Conservation (phyloP, 2,888 invertebrate species). For the Meteorus cinctellus region DNA sequence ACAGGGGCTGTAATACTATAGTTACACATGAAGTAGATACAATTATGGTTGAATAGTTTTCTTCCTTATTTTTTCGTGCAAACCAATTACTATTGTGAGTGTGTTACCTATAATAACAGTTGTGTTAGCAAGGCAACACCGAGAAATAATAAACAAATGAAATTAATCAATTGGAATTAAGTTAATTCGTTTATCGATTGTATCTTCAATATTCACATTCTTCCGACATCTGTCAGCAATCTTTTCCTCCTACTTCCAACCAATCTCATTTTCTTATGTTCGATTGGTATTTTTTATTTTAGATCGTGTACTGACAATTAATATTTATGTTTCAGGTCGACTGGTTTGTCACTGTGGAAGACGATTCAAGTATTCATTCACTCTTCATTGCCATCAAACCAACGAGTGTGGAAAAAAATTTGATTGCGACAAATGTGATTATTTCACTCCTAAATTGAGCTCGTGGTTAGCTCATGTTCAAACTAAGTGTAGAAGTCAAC, state of each 20-base stretch:
- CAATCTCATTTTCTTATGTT: conserved; percentile 11
- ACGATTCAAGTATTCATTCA: conserved; percentile 57
- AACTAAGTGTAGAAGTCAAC: conserved; percentile 15
- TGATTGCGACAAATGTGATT: conserved; percentile 53
- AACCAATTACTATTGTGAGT: conserved; percentile 58
- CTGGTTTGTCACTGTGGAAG: conserved; percentile 55
- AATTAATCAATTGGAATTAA: conserved; percentile 59
- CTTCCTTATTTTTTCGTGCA: conserved; percentile 46
- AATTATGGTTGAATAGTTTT: conserved; percentile 58
- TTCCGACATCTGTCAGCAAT: conserved; percentile 34
- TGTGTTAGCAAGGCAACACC: conserved; percentile 63
- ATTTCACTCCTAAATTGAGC: conserved; percentile 46
- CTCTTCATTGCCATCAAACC: conserved; percentile 55
- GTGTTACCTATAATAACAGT: conserved; percentile 61
- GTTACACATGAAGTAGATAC: conserved; percentile 55
- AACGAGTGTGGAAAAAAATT: conserved; percentile 56
- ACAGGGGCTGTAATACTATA: conserved; percentile 44
- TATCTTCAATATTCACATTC: conserved; percentile 30
- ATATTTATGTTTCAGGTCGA: conserved; percentile 52
- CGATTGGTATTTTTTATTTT: conserved; percentile 29
- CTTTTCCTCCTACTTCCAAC: conserved; percentile 8
- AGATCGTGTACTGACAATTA: conserved; percentile 49
- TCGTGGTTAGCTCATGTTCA: conserved; percentile 53
- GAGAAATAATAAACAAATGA: conserved; percentile 66
- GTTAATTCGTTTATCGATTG: not conserved